Evolutionary conservation across 2,113 vertebrate genomes (phyloP).

Genomic region (Columba livia): DNA sequence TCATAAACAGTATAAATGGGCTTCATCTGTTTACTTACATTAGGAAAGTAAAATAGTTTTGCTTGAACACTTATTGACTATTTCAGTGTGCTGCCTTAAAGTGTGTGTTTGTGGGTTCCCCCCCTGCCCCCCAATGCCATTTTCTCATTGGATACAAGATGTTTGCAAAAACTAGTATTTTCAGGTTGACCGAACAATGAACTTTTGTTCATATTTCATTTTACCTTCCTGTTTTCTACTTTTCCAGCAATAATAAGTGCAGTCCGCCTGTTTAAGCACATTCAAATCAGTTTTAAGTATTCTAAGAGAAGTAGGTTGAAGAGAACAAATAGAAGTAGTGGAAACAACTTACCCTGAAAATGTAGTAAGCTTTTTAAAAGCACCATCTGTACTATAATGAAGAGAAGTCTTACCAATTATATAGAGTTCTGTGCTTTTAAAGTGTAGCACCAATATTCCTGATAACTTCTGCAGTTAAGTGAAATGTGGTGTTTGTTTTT

Average conservation of each 20-base stretch:
- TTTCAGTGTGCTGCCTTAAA: background rate
- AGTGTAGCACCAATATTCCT: background rate
- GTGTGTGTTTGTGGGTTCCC: background rate
- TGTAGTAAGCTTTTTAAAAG: background rate
- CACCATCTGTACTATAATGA: background rate
- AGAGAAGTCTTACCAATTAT: background rate
- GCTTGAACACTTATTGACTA: background rate
- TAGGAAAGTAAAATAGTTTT: background rate
- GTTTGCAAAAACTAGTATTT: background rate
- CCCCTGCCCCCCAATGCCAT: background rate
- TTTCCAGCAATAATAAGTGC: background rate
- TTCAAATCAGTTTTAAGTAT: background rate
- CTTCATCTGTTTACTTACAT: background rate
- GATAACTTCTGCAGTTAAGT: background rate
- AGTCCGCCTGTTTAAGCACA: background rate
- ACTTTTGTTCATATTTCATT: background rate
- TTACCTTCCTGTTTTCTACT: background rate
- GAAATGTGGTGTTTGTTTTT: background rate
- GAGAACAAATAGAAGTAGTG: background rate
- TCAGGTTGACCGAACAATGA: background rate
- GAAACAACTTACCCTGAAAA: background rate
- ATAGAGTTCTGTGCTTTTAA: background rate
- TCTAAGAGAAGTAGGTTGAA: background rate
- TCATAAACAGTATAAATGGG: background rate
- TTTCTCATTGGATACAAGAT: background rate